Evolutionary conservation across 1,140 invertebrate genomes (phyloP), one percentile per base, ranked within the genome.

Genomic region (Oscheius sp.): DNA sequence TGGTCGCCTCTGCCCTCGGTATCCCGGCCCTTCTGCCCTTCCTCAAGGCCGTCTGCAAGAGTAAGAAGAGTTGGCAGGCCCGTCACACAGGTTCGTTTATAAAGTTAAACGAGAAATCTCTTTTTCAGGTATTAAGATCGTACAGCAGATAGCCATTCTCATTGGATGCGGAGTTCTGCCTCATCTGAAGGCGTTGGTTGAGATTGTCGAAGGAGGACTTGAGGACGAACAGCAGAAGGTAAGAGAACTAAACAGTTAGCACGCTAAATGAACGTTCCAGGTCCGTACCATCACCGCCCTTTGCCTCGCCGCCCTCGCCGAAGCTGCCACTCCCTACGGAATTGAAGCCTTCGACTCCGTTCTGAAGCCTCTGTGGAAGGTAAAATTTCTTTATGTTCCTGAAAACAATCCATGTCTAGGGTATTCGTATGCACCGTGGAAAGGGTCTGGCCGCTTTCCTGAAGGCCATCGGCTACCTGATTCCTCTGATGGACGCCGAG

Each of bases 341-440:
- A 99, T 99, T 84, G 97, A 99, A 86, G 97, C 94, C 70, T 99
- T 99, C 85, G 97, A 99, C 86, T 97, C 94, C 13, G 96, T 99
- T 0, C 87, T 99, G 20, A 99, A 99, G 87, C 96, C 97, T 0
- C 86, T 99, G 1, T 99, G 96, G 96, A 97, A 97, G 66, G 66
- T 68, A 58, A 18, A n/a, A 34, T 58, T n/a, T 0, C 45, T 28
- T 28, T 72, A 20, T 31, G 18, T 4, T 7, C 18, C 45, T 0
- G 26, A 10, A 46, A 15, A 26, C 13, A 13, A 72, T 45, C 34
- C 49, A 31, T 69, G 78, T 74, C 38, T 34, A 67, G 77, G 80
- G 96, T 90, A 99, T 99, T 77, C 88, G 95, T 46, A 96, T 94
- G 10, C 95, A 99, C 86, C 89, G 95, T 85, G 96, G 96, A 77